phyloP scores from a whole-genome alignment of 53 echinoderm and acorn worm genomes.

The Hippasteria phrygiana region DNA sequence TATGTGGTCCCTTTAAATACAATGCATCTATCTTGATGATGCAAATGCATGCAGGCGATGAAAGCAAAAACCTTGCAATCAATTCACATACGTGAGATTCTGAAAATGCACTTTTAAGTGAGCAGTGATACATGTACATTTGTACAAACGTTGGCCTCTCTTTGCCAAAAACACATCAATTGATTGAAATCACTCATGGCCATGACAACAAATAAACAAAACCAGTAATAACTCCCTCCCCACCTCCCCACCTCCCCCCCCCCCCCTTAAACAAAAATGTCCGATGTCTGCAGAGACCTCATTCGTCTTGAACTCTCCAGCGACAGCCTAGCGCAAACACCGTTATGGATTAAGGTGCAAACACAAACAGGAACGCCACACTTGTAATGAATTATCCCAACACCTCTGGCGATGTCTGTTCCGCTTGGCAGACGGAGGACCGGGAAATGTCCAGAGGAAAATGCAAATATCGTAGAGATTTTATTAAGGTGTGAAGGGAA shows the following conservation, averaged over 20 bases:
- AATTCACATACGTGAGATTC: background rate
- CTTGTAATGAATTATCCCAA: conserved; percentile 1
- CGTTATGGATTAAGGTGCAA: background rate
- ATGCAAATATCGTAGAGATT: background rate
- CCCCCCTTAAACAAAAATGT: background rate
- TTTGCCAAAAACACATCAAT: background rate
- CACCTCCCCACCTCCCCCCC: background rate
- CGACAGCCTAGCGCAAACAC: background rate
- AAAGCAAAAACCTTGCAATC: background rate
- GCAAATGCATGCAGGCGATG: too few species aligned
- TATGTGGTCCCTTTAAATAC: too few species aligned
- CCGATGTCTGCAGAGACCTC: background rate
- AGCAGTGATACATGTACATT: background rate
- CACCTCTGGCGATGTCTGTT: background rate
- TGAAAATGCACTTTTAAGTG: background rate
- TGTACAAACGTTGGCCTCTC: background rate
- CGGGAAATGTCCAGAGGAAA: background rate
- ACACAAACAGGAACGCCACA: conserved; percentile 12
- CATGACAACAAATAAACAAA: background rate
- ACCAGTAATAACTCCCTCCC: background rate
- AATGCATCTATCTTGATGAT: too few species aligned
- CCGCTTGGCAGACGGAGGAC: background rate
- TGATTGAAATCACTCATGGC: background rate
- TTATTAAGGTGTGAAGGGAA: background rate
- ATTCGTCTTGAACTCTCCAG: background rate